Evolutionary conservation across 2,888 invertebrate genomes (phyloP).

Genomic region (Dasypolia templi): DNA sequence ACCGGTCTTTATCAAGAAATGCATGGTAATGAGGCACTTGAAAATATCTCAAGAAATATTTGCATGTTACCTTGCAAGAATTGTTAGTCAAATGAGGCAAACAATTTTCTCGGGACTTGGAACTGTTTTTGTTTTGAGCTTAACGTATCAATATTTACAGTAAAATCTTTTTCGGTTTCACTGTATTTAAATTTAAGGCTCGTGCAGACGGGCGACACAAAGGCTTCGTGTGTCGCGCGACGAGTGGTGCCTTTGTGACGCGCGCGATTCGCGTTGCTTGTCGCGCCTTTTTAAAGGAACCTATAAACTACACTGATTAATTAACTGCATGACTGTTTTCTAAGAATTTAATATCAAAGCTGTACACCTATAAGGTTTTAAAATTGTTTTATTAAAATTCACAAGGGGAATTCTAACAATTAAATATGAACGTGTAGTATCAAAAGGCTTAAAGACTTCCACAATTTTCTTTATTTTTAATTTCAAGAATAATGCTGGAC

Average conservation of each 20-base stretch:
- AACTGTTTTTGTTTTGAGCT: neutral
- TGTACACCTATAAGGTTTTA: constrained; percentile 5
- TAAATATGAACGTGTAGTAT: constrained; percentile 17
- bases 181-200: neutral
- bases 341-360: constrained; percentile 14
- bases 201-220: too few relatives aligned
- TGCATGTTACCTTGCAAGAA: constrained; percentile 36
- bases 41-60: constrained; percentile 32
- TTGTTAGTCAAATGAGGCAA: constrained; percentile 29
- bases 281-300: too few relatives aligned
- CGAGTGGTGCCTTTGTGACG: too few relatives aligned
- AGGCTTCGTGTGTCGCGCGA: too few relatives aligned
- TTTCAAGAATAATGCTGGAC: constrained; percentile 36
- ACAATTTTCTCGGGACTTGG: neutral
- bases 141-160: neutral
- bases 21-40: constrained; percentile 31
- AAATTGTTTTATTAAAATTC: constrained; percentile 19
- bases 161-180: neutral
- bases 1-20: constrained; percentile 10
- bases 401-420: constrained; percentile 8
- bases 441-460: constrained; percentile 19
- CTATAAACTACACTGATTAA: too few relatives aligned
- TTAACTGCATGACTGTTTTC: neutral
- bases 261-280: too few relatives aligned
- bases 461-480: constrained; percentile 39